These are phyloP conservation scores for Drosophila arizonae DNA, from an alignment of 1,140 invertebrate genomes.

Conservation along the genomic window DNA sequence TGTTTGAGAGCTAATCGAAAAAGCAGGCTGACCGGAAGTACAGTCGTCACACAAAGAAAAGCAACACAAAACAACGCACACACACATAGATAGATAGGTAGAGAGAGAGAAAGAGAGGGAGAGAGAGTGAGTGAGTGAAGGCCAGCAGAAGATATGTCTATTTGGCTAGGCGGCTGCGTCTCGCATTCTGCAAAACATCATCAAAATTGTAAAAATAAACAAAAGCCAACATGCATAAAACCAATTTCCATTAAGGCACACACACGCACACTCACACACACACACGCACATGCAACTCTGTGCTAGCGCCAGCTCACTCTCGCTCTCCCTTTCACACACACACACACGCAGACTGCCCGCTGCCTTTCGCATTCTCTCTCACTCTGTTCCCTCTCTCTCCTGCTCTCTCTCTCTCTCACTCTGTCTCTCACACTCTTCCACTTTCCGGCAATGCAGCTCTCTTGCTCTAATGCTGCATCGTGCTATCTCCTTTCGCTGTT, in stretches of 20 bases:
- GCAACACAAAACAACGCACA: constrained; percentile 29
- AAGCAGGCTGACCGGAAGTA: constrained; percentile 49
- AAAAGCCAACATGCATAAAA: constrained; percentile 81
- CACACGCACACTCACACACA: constrained; percentile 28
- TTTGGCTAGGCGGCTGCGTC: constrained; percentile 47
- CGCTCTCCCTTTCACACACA: constrained; percentile 22
- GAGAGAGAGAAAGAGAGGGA: neutral
- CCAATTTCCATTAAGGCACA: constrained; percentile 77
- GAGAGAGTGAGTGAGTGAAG: neutral
- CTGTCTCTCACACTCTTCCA: constrained; percentile 5
- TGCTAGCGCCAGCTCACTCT: constrained; percentile 13
- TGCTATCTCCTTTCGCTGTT: constrained; percentile 38
- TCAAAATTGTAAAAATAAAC: constrained; percentile 82
- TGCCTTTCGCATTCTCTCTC: constrained; percentile 29
- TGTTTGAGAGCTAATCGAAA: constrained; percentile 25
- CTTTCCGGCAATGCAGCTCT: constrained; percentile 30
- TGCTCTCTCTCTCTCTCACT: constrained; percentile 22
- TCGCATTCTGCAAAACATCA: constrained; percentile 80
- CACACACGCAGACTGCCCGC: constrained; percentile 1
- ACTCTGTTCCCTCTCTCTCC: constrained; percentile 31
- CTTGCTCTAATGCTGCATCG: constrained; percentile 4
- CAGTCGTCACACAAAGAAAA: constrained; percentile 43
- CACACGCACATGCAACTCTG: constrained; percentile 61
- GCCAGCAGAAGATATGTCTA: constrained; percentile 40
- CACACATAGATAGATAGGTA: neutral